phyloP scores from a whole-genome alignment of 37 sponge, comb jelly and placozoan genomes.

The Diacarnus erythraeanus region DNA sequence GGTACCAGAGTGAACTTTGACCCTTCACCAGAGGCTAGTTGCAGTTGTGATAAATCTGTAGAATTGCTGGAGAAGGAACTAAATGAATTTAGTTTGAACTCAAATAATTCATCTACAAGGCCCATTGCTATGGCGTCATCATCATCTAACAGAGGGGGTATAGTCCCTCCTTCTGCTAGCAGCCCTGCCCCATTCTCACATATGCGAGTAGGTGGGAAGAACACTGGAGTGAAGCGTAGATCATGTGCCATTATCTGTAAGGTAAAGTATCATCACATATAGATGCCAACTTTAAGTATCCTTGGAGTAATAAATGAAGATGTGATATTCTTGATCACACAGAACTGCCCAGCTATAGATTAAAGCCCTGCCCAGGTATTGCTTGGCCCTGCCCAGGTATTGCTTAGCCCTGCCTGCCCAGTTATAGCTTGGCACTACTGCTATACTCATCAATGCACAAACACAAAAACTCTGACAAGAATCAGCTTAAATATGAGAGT shows the following conservation, averaged over 20 bases:
- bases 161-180: not conserved
- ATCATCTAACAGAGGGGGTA: not conserved
- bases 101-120: not conserved
- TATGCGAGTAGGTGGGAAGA: not conserved
- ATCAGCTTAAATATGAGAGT: too few relatives aligned
- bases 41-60: not conserved
- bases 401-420: too few relatives aligned
- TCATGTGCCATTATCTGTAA: not conserved
- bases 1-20: not conserved
- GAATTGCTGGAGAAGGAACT: not conserved
- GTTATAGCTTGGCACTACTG: too few relatives aligned
- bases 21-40: not conserved
- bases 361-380: too few relatives aligned
- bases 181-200: not conserved
- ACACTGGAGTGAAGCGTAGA: not conserved
- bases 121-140: not conserved
- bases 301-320: too few relatives aligned
- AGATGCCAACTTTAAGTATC: too few relatives aligned
- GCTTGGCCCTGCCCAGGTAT: too few relatives aligned
- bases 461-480: too few relatives aligned
- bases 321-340: too few relatives aligned
- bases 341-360: too few relatives aligned
- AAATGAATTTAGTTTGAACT: not conserved
- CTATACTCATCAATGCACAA: too few relatives aligned
- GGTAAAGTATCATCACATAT: not conserved